Percentiles rank a stretch among this genome's conserved stretches.
phyloP scores from a whole-genome alignment of 30 jellyfish, hydroid and myxozoan genomes.

The Catostylus mosaicus region DNA sequence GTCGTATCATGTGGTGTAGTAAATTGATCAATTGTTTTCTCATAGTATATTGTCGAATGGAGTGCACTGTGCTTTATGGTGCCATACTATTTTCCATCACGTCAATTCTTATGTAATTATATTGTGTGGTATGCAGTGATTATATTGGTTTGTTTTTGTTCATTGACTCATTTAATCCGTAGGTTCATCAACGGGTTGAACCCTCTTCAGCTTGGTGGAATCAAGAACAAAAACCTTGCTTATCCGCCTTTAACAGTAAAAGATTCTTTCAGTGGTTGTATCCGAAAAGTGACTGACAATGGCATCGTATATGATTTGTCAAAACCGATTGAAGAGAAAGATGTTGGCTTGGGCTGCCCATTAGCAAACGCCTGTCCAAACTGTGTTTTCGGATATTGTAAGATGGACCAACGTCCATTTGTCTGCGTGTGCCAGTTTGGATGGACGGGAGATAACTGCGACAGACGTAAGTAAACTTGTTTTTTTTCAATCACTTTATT shows the following conservation, averaged over 20 bases:
- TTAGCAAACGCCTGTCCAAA: conserved; percentile 74
- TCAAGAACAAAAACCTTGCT: conserved; percentile 51
- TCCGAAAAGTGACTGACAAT: conserved; percentile 87
- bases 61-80: too few species aligned
- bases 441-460: conserved; percentile 91
- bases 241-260: conserved; percentile 39
- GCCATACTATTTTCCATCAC: too few species aligned
- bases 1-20: too few species aligned
- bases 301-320: conserved; percentile 90
- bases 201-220: conserved; percentile 97
- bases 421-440: conserved; percentile 85
- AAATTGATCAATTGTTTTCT: too few species aligned
- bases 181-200: conserved; percentile 95
- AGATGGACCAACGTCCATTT: conserved; percentile 43
- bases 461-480: conserved; percentile 71
- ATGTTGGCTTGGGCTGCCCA: conserved; percentile 84
- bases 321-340: conserved; percentile 75
- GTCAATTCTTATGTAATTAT: too few species aligned
- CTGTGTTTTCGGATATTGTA: conserved; percentile 82
- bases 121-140: background rate
- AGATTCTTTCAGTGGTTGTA: conserved; percentile 89
- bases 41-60: too few species aligned
- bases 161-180: too few species aligned
- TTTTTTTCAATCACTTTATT: background rate
- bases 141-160: background rate